Base-by-base conservation (phyloP, 2,888 invertebrate genomes). In the Synanthedon tipuliformis region DNA sequence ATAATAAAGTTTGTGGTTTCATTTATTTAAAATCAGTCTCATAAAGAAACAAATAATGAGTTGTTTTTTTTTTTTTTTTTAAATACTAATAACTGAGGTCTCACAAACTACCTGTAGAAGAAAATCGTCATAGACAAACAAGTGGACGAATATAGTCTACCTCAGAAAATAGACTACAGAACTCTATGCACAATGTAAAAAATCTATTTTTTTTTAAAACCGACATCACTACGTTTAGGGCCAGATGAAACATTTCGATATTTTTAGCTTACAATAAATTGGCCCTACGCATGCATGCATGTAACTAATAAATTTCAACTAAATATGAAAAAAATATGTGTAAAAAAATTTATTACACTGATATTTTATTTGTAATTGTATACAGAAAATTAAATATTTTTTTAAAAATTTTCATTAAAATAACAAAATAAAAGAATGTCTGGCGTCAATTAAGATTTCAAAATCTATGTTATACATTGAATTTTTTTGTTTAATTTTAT, bases 11-110 rank as follows among this genome's bases (percentile, higher is more conserved):
- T 64, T 65, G 62, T 63, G 75, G 71, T 62, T 71, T 66, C 67
- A 77, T 81, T 34, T 84, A 84, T 84, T 73, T 79, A 85, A 85
- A 85, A 85, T 85, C 86, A 85, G 85, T 86, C 86, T 84, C 82
- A 76, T 79, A 78, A 80, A 75, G 65, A 79, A 84, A 81, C 65
- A 65, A 75, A 69, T 61, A 75, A 69, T 61, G 60, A 64, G 66
- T 62, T 66, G 1, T 27, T n/a, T n/a, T n/a, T n/a, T n/a, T n/a
- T 34, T 34, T 34, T 65, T 34, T 34, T 34, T 34, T 34, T 2
- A 7, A 34, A 10, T 34, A 34, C 34, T 10, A 2, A 34, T 34
- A 34, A 34, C 34, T 10, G 34, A 34, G 2, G 34, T 34, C 0
- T 34, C 10, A 8, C 27, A 34, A 34, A 3, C 34, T 34, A 34